Evolutionary conservation across 2,113 vertebrate species (phyloP).

Genomic region (Cervus canadensis): DNA sequence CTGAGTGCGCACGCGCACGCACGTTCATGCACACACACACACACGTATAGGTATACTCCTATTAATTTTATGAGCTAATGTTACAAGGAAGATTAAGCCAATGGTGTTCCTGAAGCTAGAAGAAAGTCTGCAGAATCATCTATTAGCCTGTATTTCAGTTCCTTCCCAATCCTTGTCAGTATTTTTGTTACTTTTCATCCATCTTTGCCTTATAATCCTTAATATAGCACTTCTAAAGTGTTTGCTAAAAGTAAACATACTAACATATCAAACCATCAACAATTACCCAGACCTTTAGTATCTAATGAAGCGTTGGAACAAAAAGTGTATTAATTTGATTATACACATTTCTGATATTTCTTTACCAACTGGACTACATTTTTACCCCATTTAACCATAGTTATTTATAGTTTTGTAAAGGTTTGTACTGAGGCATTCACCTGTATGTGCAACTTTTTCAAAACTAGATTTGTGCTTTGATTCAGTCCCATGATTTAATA

Average conservation of each 20-base stretch:
- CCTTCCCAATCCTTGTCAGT: not conserved
- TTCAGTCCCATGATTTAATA: not conserved
- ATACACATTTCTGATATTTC: not conserved
- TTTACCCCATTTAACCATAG: not conserved
- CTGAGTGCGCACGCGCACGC: accelerated
- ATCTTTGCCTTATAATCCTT: not conserved
- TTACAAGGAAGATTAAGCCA: not conserved
- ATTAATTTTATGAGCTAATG: not conserved
- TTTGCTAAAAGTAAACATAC: not conserved
- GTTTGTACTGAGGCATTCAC: not conserved
- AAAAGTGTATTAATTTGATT: not conserved
- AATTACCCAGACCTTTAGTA: not conserved
- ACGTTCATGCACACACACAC: not conserved
- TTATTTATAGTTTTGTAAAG: not conserved
- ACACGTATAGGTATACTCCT: not conserved
- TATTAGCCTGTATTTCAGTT: not conserved
- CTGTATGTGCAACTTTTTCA: not conserved
- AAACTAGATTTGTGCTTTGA: not conserved
- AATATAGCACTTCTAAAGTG: not conserved
- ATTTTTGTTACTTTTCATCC: not conserved
- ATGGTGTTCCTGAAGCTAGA: not conserved
- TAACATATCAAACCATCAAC: not conserved
- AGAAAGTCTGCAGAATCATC: not conserved
- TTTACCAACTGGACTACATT: not conserved
- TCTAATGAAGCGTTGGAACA: not conserved